Evolutionary conservation across 2,888 invertebrate species (phyloP).

Genomic region (Spicauda simplicius): DNA sequence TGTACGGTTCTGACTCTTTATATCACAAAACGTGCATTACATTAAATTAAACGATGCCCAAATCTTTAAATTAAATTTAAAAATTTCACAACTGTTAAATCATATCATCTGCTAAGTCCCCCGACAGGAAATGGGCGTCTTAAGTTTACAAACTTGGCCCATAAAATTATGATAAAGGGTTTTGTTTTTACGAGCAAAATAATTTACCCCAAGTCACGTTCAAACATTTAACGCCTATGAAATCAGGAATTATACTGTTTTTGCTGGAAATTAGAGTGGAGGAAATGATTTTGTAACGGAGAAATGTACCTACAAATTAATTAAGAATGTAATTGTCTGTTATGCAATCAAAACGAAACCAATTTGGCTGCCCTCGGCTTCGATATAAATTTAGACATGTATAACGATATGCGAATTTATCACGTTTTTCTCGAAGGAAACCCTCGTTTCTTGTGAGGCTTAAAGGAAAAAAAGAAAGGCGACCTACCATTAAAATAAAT

Average conservation of each 20-base stretch:
- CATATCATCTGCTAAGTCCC: slow-evolving; percentile 64
- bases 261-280: slow-evolving; percentile 43
- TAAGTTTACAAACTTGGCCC: slow-evolving; percentile 67
- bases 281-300: slow-evolving; percentile 44
- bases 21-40: slow-evolving; percentile 19
- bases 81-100: slow-evolving; percentile 55
- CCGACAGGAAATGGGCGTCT: slow-evolving; percentile 69
- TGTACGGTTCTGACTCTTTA: slow-evolving; percentile 40
- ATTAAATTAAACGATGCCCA: slow-evolving; percentile 27
- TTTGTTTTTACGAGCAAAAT: slow-evolving; percentile 73
- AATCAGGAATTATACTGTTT: slow-evolving; percentile 53
- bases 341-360: slow-evolving; percentile 62
- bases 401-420: slow-evolving; percentile 64
- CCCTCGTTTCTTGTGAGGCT: slow-evolving; percentile 67
- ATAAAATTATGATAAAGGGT: slow-evolving; percentile 80
- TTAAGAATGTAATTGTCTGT: slow-evolving; percentile 63
- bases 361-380: slow-evolving; percentile 66
- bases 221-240: slow-evolving; percentile 63
- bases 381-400: slow-evolving; percentile 62
- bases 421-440: slow-evolving; percentile 63
- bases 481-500: slow-evolving; percentile 84
- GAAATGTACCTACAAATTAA: slow-evolving; percentile 44
- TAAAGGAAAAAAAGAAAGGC: slow-evolving; percentile 75
- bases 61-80: slow-evolving; percentile 50
- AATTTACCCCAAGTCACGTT: slow-evolving; percentile 66